Evolutionary conservation across 1,140 invertebrate genomes (phyloP), one percentile per base, ranked within the genome.

Genomic region (Amyelois transitella): DNA sequence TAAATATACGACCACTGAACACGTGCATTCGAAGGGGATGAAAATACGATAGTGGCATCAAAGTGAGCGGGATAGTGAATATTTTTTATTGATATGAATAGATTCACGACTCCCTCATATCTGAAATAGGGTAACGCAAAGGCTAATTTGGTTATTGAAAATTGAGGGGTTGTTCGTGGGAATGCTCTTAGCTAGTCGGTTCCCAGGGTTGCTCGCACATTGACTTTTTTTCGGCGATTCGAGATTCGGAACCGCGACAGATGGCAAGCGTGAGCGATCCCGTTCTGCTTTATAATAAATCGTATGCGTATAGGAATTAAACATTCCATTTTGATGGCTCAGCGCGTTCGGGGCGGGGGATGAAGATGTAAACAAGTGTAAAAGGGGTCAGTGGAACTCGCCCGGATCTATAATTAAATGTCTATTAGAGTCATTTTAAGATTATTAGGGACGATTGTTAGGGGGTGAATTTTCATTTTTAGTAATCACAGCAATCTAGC

Each of bases 91-190:
- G 69, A 72, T 62, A 77, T 82, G 82, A 84, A 88, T 86, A 86
- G 81, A 88, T 88, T 86, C 85, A 88, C 79, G 79, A 88, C 80
- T 85, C 78, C 82, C 79, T 77, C 83, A 82, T 88, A 84, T 86
- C 72, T 80, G 80, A 88, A 86, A 88, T 88, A 84, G 85, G 85
- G 85, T 88, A 88, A 86, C 82, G 83, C 78, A 88, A 88, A 88
- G 80, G 85, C 85, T 88, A 88, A 88, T 88, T 88, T 88, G 85
- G 85, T 88, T 88, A 88, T 88, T 86, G 85, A 86, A 87, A 86
- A 86, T 85, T 82, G 85, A 83, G 85, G 85, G 85, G 85, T 88
- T 80, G 82, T 84, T 83, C 85, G 85, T 88, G 85, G 85, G 85
- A 88, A 88, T 82, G 77, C 78, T 76, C 72, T 76, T 66, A 65